A percentile compares a stretch with the other conserved stretches of the same genome.
Evolutionary conservation across 2,113 vertebrate genomes (phyloP).

Genomic region (Toxostoma redivivum): DNA sequence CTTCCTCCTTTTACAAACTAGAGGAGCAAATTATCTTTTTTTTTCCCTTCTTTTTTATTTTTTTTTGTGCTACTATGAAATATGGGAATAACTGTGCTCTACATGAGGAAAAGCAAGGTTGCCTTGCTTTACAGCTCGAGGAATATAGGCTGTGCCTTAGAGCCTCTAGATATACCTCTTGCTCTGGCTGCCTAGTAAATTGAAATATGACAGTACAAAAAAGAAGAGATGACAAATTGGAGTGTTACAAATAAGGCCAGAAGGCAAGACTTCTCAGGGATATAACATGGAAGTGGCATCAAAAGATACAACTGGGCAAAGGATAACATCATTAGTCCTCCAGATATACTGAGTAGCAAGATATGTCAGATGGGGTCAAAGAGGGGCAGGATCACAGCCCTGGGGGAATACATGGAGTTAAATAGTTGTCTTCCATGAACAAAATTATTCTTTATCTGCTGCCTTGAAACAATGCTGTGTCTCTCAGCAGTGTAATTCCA

Average conservation of each 20-base stretch:
- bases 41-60: rapidly evolving
- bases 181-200: neutral
- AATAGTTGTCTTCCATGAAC: neutral
- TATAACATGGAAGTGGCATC: neutral
- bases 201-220: neutral
- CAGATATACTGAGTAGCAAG: neutral
- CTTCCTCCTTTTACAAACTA: neutral
- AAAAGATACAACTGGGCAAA: neutral
- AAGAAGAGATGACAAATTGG: neutral
- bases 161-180: neutral
- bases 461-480: neutral
- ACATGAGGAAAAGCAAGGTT: neutral
- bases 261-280: neutral
- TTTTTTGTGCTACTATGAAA: neutral
- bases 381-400: neutral
- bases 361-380: neutral
- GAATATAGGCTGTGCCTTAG: neutral
- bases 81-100: neutral
- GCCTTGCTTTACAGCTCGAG: neutral
- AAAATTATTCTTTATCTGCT: neutral
- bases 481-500: neutral
- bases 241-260: neutral
- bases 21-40: neutral
- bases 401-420: neutral
- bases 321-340: neutral